Base-by-base conservation (phyloP, 2,797 vertebrate genomes). In the Sebastes baramenuke region DNA sequence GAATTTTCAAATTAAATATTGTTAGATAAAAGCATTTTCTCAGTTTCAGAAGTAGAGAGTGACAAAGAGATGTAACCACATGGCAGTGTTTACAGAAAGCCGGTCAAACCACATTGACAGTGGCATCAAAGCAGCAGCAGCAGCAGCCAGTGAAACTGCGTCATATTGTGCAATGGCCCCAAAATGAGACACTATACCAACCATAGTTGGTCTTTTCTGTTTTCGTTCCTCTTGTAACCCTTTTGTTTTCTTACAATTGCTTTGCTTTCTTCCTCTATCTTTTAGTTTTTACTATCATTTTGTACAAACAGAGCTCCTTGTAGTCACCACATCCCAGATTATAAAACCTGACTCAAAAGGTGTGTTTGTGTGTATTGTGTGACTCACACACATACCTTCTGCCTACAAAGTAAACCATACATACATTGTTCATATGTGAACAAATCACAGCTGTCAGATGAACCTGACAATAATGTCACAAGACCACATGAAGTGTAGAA, bases 291-390 rank as follows among this genome's bases (percentile, higher is more conserved):
- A 14, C 36, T 5, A 8, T 54, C 2, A 64, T 29, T 67, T 67
- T 76, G 13, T 11, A 13, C 59, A 79, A 72, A 54, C 49, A 46
- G 16, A 65, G 13, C 20, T 13, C 13, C 46, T 2, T 12, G 32
- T 29, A 56, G 42, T 18, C n/a, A 75, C 25, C 56, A 46, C 65
- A 69, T 36, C 49, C 24, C n/a, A 32, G 29, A 18, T 18, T 14
- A 10, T 59, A 36, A 81, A 85, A 58, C 34, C 55, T 73, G 14
- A 74, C 68, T 80, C 34, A 49, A 56, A 88, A 88, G 86, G 92
- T 72, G 90, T 74, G 89, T 89, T 79, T 88, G 86, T 85, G 75
- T 90, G 75, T 9, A 3, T 10, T 70, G 70, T 54, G 27, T 92
- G 90, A 91, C 79, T 90, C 86, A 90, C 2, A 2, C 55, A 54